Evolutionary conservation across 2,113 vertebrate genomes (phyloP).

Genomic region (Elgaria multicarinata): DNA sequence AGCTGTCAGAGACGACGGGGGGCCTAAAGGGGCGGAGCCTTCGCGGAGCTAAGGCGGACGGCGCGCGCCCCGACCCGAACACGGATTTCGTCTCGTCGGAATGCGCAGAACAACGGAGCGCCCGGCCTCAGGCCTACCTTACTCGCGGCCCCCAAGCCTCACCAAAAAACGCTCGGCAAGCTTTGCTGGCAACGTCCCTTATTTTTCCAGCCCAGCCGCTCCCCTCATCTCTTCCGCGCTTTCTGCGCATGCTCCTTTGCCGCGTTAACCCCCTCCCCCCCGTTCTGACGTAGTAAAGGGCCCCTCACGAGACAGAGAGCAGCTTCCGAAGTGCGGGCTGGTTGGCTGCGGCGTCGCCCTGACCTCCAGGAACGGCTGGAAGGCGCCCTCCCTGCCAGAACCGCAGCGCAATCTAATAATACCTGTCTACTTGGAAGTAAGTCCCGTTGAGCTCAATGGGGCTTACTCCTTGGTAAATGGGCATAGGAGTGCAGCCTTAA

Average conservation of each 20-base stretch:
- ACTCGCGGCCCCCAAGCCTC: too few relatives aligned
- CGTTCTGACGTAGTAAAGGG: background rate
- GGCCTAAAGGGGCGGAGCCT: background rate
- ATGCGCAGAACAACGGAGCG: too few relatives aligned
- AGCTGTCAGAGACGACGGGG: background rate
- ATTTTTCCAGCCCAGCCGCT: background rate
- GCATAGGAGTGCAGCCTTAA: too few relatives aligned
- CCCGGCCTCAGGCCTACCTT: background rate
- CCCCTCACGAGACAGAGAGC: background rate
- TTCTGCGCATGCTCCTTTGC: background rate
- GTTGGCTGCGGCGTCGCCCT: background rate
- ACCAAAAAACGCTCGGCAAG: background rate
- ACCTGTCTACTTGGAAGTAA: too few relatives aligned
- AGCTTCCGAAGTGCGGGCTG: background rate
- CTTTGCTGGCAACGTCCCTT: background rate
- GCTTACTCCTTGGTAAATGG: too few relatives aligned
- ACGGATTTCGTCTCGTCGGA: too few relatives aligned
- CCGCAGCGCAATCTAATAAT: too few relatives aligned
- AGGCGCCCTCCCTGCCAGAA: background rate
- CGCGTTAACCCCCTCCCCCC: background rate
- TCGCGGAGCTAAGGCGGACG: background rate
- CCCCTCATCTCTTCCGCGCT: constrained; percentile 32
- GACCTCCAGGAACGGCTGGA: too few relatives aligned
- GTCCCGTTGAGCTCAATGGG: too few relatives aligned
- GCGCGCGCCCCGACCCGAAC: background rate